Base-by-base conservation (phyloP, 1,140 invertebrate genomes). In the Drosophila seguyi region DNA sequence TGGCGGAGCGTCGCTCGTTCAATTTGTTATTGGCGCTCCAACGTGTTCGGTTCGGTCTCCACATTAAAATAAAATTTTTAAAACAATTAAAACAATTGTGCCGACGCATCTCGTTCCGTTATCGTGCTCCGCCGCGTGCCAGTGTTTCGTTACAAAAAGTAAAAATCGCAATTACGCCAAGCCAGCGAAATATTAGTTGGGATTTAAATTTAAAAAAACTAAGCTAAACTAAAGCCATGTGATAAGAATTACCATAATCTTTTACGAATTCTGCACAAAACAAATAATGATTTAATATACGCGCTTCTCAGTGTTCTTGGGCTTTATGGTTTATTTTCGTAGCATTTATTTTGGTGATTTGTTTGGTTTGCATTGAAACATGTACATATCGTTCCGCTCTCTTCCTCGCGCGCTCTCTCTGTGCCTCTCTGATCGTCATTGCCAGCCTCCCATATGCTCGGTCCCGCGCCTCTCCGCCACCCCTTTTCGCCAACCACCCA, bases 261-360 rank as follows among this genome's bases (percentile, higher is more conserved):
- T 20, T 38, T 11, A 42, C 20, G 61, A 20, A 31, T 20, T 63
- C 27, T 41, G 53, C 53, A 63, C 3, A 22, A 58, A 7, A 27
- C 11, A 29, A 56, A 31, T 14, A 31, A 42, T 61, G 58, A 61
- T 66, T 45, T 67, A 82, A 78, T 74, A 79, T 63, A 38, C 14
- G 47, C 25, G 62, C 14, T 38, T 18, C 61, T 68, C 55, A 36
- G 65, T 78, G 79, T 73, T 69, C 72, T 63, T 88, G 74, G 52
- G 59, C 56, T 80, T 88, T 88, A 80, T 88, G 76, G 79, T 65
- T 88, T 90, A 88, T 88, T 88, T 88, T 48, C 58, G 75, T 79
- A 79, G 61, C 75, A 78, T 80, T 81, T 82, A 75, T 82, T 87
- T 86, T 60, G 56, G 84, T 75, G 60, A 87, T 82, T 86, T 87